These are phyloP conservation scores for Dasysyrphus tricinctus DNA, from an alignment of 2,888 invertebrate genomes.

Conservation along the genomic window DNA sequence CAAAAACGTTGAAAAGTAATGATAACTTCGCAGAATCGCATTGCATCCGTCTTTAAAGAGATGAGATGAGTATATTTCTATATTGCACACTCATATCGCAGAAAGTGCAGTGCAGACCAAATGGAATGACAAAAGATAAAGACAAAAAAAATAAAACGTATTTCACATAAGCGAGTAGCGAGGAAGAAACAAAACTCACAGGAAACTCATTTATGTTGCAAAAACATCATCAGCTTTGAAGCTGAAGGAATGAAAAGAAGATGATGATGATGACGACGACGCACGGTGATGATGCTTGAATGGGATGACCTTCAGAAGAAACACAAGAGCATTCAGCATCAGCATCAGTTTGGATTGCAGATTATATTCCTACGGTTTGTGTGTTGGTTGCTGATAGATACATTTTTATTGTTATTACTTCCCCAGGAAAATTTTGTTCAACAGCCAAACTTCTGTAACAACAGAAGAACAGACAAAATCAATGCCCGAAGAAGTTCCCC, in stretches of 20 bases:
- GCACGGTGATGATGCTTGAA: conserved; percentile 52
- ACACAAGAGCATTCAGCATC: conserved; percentile 58
- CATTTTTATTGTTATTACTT: conserved; percentile 73
- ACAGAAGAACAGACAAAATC: conserved; percentile 63
- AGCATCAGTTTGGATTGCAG: conserved; percentile 55
- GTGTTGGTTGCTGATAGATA: conserved; percentile 53
- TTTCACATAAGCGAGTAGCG: conserved; percentile 28
- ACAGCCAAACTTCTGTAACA: conserved; percentile 54
- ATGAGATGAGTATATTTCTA: conserved; percentile 21
- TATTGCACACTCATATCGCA: conserved; percentile 57
- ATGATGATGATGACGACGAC: conserved; percentile 9
- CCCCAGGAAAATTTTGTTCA: conserved; percentile 49
- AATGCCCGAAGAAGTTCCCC: conserved; percentile 51
- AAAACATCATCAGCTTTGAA: conserved; percentile 37
- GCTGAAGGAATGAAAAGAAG: conserved; percentile 2
- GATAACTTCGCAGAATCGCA: conserved; percentile 50
- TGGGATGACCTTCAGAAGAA: conserved; percentile 71
- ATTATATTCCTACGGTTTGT: conserved; percentile 16
- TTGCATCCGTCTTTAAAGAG: conserved; percentile 29
- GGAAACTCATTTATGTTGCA: conserved; percentile 74
- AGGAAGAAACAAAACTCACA: conserved; percentile 56
- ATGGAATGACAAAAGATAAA: conserved; percentile 33
- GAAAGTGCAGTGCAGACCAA: conserved; percentile 50
- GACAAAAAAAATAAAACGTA: conserved; percentile 32
- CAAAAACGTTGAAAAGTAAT: conserved; percentile 39